phyloP scores from a whole-genome alignment of 2,113 vertebrate species.

The Myrmophylax atrothorax region DNA sequence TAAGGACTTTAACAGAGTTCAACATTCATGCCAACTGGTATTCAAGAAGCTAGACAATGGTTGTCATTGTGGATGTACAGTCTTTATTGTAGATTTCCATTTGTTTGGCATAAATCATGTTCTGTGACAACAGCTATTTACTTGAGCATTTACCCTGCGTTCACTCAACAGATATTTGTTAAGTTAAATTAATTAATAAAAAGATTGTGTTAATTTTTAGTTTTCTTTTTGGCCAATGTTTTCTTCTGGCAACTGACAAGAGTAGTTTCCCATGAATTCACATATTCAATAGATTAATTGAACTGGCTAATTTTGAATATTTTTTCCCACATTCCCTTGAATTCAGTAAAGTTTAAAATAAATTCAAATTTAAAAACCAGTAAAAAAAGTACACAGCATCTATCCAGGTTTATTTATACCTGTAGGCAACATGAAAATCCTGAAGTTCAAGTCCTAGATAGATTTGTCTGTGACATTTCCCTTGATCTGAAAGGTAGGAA shows the following conservation, averaged over 20 bases:
- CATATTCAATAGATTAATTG: background rate
- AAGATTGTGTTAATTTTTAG: background rate
- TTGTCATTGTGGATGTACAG: background rate
- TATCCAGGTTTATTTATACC: background rate
- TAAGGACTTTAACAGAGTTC: background rate
- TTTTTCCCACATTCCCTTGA: fast-evolving
- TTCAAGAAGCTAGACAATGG: background rate
- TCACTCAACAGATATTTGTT: background rate
- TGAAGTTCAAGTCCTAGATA: background rate
- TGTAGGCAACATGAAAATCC: background rate
- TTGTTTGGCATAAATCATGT: background rate
- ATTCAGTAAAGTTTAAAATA: background rate
- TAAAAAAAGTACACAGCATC: background rate
- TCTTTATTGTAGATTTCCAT: background rate
- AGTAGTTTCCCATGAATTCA: background rate
- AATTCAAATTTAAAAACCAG: background rate
- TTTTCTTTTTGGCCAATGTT: background rate
- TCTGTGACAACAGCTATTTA: background rate
- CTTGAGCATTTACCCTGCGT: background rate
- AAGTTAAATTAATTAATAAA: background rate
- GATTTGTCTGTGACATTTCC: background rate
- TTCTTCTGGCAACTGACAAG: background rate
- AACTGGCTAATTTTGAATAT: background rate
- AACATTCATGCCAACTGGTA: background rate
- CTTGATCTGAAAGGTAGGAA: background rate